phyloP scores from a whole-genome alignment of 2,113 vertebrate species.

The Hemibagrus wyckioides region DNA sequence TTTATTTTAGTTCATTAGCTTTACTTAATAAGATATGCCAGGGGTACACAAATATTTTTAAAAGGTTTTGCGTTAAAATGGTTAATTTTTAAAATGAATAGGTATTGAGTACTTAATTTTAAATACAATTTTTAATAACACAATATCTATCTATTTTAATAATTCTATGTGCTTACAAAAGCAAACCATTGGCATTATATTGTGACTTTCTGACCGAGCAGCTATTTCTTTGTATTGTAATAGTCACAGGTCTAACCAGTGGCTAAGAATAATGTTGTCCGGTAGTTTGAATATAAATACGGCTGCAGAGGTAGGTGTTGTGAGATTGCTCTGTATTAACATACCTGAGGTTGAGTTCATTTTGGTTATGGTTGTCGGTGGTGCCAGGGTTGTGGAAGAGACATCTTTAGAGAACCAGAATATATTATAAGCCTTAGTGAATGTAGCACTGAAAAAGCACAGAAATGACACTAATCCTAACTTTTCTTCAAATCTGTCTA shows the following conservation, averaged over 20 bases:
- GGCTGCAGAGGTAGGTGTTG: background rate
- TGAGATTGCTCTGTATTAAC: background rate
- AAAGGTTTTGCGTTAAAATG: background rate
- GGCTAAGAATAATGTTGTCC: background rate
- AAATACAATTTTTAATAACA: too few relatives aligned
- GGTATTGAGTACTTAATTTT: background rate
- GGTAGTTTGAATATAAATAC: background rate
- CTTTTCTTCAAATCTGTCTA: background rate
- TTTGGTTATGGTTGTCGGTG: background rate
- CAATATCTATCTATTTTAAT: too few relatives aligned
- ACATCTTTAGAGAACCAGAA: background rate
- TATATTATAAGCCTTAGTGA: accelerated
- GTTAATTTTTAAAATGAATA: too few relatives aligned
- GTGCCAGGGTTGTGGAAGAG: background rate
- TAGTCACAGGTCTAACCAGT: background rate
- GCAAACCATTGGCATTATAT: background rate
- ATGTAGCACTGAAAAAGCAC: constrained; percentile 24
- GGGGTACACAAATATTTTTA: background rate
- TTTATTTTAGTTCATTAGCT: too few relatives aligned
- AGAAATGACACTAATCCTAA: background rate
- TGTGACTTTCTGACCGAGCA: background rate
- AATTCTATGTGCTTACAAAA: background rate
- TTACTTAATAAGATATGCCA: background rate
- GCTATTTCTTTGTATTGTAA: background rate
- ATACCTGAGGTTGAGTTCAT: background rate